Conservation (phyloP, 2,888 invertebrate genomes). For the Agrotis segetum region DNA sequence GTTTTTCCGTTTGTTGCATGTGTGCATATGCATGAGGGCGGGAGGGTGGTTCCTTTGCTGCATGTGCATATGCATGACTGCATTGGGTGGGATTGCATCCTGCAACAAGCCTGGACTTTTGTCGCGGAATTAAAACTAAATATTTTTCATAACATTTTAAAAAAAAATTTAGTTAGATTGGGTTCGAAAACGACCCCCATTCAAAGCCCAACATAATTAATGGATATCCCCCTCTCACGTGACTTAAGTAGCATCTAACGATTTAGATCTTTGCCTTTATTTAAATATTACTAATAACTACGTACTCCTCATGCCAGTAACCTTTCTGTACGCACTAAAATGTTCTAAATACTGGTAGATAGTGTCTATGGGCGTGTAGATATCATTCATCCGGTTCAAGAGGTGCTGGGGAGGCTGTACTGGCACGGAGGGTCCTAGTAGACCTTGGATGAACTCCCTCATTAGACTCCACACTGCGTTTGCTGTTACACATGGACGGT, state of each 20-base stretch:
- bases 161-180: no score
- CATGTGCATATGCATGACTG: no score
- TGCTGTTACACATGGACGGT: constrained; percentile 97
- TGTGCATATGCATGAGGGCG: no score
- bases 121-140: no score
- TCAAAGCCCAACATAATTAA: no score
- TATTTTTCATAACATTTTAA: no score
- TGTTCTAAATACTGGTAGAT: constrained; percentile 98
- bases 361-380: constrained; percentile 97
- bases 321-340: constrained; percentile 96
- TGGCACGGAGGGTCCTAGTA: constrained; percentile 94
- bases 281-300: constrained; percentile 45
- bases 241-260: not conserved
- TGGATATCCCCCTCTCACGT: no score
- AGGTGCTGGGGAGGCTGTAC: constrained; percentile 94
- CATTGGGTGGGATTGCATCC: no score
- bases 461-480: constrained; percentile 97
- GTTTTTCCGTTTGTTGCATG: no score
- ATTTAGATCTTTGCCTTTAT: not conserved
- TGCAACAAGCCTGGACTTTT: no score
- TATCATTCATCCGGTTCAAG: constrained; percentile 94
- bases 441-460: constrained; percentile 97
- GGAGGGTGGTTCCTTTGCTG: no score
- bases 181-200: no score
- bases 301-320: constrained; percentile 89